Evolutionary conservation across 2,113 vertebrate species (phyloP).

Genomic region (Paratilapia polleni): DNA sequence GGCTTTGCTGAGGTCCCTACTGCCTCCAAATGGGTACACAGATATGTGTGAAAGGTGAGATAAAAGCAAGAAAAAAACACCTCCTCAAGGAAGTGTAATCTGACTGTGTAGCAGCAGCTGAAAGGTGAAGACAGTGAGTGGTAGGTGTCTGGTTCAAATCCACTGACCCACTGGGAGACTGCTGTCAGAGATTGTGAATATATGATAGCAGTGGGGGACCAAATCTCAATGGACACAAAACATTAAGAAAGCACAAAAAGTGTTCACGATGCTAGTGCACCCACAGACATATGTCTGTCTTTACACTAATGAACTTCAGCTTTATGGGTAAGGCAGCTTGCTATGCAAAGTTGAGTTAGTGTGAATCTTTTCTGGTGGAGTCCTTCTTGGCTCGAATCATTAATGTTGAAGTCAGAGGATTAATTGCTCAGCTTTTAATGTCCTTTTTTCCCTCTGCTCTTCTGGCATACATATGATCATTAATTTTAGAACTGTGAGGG

Average conservation of each 20-base stretch:
- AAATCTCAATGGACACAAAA: not conserved
- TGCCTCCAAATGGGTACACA: not conserved
- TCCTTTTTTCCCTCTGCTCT: constrained; percentile 29
- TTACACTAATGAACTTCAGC: not conserved
- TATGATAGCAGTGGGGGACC: not conserved
- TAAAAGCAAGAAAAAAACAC: not conserved
- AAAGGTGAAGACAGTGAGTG: not conserved
- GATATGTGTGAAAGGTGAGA: not conserved
- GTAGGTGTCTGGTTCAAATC: constrained; percentile 16
- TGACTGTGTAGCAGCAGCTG: not conserved
- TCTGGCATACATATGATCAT: constrained; percentile 11
- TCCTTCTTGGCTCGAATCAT: not conserved
- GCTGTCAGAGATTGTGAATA: not conserved
- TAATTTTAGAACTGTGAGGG: constrained; percentile 10
- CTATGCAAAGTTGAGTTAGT: not conserved
- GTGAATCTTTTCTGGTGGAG: not conserved
- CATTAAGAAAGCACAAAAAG: not conserved
- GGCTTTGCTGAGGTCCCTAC: not conserved
- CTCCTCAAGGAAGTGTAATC: not conserved
- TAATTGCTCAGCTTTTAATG: constrained; percentile 22
- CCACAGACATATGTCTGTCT: not conserved
- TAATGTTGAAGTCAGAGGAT: constrained; percentile 29
- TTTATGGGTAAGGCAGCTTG: accelerated
- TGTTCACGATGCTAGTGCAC: accelerated
- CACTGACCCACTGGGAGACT: not conserved